Conservation (phyloP, 2,888 invertebrate genomes). For the Portevinia maculata region DNA sequence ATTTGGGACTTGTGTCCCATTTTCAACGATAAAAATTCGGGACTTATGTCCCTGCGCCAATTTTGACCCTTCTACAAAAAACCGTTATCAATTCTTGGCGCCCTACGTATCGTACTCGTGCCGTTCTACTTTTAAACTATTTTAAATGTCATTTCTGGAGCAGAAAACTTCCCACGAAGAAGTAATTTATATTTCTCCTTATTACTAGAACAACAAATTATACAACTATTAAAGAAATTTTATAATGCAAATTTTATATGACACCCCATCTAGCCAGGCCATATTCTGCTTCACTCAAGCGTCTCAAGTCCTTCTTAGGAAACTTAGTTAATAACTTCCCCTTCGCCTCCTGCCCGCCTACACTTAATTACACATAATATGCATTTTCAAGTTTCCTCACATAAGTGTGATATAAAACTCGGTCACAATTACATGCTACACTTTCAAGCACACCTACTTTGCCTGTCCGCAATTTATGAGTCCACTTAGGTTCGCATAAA, state of each 20-base stretch:
- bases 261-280: not conserved
- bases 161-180: too few relatives aligned
- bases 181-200: not conserved
- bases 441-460: slow-evolving; percentile 21
- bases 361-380: slow-evolving; percentile 13
- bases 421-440: slow-evolving; percentile 2
- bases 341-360: not conserved
- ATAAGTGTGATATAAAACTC: slow-evolving; percentile 6
- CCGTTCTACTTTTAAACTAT: too few relatives aligned
- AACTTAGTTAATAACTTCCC: not conserved
- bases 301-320: slow-evolving; percentile 14
- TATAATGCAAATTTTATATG: slow-evolving; percentile 5
- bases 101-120: too few relatives aligned
- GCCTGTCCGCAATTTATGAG: slow-evolving; percentile 25
- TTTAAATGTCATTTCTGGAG: too few relatives aligned
- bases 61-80: too few relatives aligned
- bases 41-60: too few relatives aligned
- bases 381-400: slow-evolving; percentile 13
- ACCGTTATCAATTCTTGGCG: too few relatives aligned
- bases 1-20: too few relatives aligned
- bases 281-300: not conserved
- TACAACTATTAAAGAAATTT: slow-evolving; percentile 10
- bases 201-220: slow-evolving; percentile 30
- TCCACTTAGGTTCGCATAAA: slow-evolving; percentile 28
- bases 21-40: too few relatives aligned